phyloP scores from a whole-genome alignment of 2,113 vertebrate genomes.

The Choloepus hoffmanni region DNA sequence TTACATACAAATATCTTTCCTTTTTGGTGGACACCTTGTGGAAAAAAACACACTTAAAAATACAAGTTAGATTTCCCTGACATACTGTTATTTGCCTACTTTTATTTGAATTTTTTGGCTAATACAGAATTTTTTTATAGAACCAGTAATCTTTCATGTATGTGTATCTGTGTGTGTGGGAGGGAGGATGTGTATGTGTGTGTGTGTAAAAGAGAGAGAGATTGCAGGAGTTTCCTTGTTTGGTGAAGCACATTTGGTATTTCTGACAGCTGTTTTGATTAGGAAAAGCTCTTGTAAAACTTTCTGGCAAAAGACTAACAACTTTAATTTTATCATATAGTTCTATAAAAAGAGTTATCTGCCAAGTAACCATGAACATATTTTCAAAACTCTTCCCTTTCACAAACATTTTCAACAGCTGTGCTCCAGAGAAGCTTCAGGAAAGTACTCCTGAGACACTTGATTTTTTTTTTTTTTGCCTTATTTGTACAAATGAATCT shows the following conservation, averaged over 20 bases:
- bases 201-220: background rate
- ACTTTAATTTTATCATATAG: conserved; percentile 15
- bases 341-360: conserved; percentile 56
- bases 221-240: background rate
- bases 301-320: conserved; percentile 40
- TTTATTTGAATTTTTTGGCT: conserved; percentile 40
- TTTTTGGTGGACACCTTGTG: background rate
- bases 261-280: conserved; percentile 21
- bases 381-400: conserved; percentile 57
- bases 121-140: background rate
- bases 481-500: background rate
- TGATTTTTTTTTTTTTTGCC: background rate
- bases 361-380: conserved; percentile 43
- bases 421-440: background rate
- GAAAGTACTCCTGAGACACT: background rate
- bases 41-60: conserved; percentile 9
- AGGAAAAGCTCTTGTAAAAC: background rate
- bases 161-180: background rate
- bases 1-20: background rate
- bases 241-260: background rate
- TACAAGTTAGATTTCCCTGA: background rate
- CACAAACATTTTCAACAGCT: conserved; percentile 52
- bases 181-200: background rate
- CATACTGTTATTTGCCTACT: background rate
- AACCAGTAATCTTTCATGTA: background rate